Base-by-base conservation (phyloP, 2,888 invertebrate genomes). In the Ryuthela nishihirai region DNA sequence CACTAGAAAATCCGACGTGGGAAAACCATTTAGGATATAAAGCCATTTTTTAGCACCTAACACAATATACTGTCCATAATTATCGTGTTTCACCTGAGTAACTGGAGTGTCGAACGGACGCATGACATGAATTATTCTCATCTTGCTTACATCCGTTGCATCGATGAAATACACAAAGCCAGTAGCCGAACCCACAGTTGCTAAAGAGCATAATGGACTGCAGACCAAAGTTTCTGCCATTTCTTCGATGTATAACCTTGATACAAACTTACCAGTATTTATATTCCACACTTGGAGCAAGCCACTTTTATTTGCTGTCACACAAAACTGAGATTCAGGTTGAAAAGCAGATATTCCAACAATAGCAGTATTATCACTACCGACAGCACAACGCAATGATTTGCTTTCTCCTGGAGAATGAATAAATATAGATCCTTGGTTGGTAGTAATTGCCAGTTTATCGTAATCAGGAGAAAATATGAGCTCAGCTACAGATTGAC, bases 151-250 rank as follows among this genome's bases (percentile, higher is more conserved):
- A 26, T 35, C 17, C 7, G 50, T 43, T 9, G 29, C 18, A 20
- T 50, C 50, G 5, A 50, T 20, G 7, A 43, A 50, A 17, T 50
- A 42, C 6, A 50, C 21, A 12, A 42, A 50, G 6, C 50, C 50
- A 20, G 34, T 24, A 20, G 20, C 25, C 5, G 50, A 36, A 10
- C 50, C 50, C 21, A 50, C 17, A 7, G 38, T 21, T 5, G 36
- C 32, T 20, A 21, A 42, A 5, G 25, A 42, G 15, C 50, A 50
- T 5, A 50, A 17, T 26, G 50, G 50, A 25, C 50, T 50, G 9
- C 36, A 21, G 7, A 36, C 25, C 20, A 50, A 15, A 9, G 50
- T 42, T n/a, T 25, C 10, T 4, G 36, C 36, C 21, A 36, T 42
- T 26, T 50, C 50, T 3, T 36, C 42, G 4, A 50, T 26, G 20